A percentile compares a stretch with the other conserved stretches of the same genome.
Conservation (phyloP, 2,888 invertebrate species). For the Bugula neritina region DNA sequence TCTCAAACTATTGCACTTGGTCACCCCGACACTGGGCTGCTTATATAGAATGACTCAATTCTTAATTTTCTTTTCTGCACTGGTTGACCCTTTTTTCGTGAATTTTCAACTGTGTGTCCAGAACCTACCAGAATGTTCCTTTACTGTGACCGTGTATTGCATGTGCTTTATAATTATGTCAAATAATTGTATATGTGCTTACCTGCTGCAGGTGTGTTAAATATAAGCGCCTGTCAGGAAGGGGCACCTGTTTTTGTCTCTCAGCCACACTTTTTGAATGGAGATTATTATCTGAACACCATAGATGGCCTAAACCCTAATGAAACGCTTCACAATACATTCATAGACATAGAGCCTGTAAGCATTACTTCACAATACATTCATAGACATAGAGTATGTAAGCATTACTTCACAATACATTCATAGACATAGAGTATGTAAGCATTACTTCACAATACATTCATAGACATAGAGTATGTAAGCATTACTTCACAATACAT, state of each 20-base stretch:
- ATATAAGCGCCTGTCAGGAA: conserved; percentile 52
- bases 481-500: conserved; percentile 63
- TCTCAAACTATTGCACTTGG: too few species aligned
- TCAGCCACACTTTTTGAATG: conserved; percentile 73
- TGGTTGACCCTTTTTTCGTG: too few species aligned
- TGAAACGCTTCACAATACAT: conserved; percentile 64
- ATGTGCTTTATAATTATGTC: too few species aligned
- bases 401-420: conserved; percentile 33
- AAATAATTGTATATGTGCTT: too few species aligned
- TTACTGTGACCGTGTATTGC: too few species aligned
- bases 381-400: conserved; percentile 27
- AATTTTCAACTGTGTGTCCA: too few species aligned
- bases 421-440: conserved; percentile 25
- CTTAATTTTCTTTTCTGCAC: too few species aligned
- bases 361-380: too few species aligned
- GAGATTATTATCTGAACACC: conserved; percentile 59
- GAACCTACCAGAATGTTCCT: too few species aligned
- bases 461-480: conserved; percentile 25
- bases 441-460: conserved; percentile 33
- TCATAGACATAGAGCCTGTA: conserved; percentile 69
- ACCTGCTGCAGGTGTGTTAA: conserved; percentile 29
- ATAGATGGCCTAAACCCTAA: conserved; percentile 66
- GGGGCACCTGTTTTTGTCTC: conserved; percentile 76
- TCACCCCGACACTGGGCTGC: too few species aligned
- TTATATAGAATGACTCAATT: too few species aligned